phyloP scores from a whole-genome alignment of 1,140 invertebrate genomes.

The Ips typographus region DNA sequence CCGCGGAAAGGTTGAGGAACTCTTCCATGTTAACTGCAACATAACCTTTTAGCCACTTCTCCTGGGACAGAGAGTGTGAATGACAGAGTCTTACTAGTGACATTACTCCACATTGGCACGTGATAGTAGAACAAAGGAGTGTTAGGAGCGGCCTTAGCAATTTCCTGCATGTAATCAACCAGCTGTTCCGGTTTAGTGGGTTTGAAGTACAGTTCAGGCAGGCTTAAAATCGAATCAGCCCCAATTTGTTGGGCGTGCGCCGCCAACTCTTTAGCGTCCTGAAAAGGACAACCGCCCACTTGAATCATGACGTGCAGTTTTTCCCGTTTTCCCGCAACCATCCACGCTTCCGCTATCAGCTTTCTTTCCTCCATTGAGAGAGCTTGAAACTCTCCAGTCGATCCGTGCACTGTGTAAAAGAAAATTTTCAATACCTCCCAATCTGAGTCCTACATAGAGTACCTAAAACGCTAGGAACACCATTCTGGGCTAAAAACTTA shows the following conservation, averaged over 20 bases:
- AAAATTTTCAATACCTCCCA: conserved; percentile 4
- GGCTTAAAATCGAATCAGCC: conserved; percentile 71
- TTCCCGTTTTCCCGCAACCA: conserved; percentile 56
- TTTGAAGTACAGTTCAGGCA: conserved; percentile 79
- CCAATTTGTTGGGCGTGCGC: conserved; percentile 68
- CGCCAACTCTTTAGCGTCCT: conserved; percentile 72
- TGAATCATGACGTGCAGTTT: conserved; percentile 74
- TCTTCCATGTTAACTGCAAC: conserved; percentile 71
- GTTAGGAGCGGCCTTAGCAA: conserved; percentile 70
- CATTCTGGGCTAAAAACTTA: conserved; percentile 58
- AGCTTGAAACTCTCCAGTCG: conserved; percentile 74
- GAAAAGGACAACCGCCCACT: conserved; percentile 71
- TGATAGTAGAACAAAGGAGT: conserved; percentile 83
- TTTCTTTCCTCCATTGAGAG: conserved; percentile 72
- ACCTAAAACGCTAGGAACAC: conserved; percentile 68
- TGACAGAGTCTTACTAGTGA: conserved; percentile 61
- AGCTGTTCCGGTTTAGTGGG: conserved; percentile 65
- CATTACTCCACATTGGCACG: conserved; percentile 68
- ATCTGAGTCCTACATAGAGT: conserved; percentile 37
- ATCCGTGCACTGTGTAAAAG: conserved; percentile 68
- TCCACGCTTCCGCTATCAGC: conserved; percentile 67
- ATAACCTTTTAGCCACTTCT: not conserved
- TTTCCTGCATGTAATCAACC: conserved; percentile 66
- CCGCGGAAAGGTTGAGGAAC: conserved; percentile 62
- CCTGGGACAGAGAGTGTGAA: too few species aligned